These are phyloP conservation scores for Phrynocephalus guinanensis DNA, from an alignment of 2,797 vertebrate genomes.

Conservation along the genomic window DNA sequence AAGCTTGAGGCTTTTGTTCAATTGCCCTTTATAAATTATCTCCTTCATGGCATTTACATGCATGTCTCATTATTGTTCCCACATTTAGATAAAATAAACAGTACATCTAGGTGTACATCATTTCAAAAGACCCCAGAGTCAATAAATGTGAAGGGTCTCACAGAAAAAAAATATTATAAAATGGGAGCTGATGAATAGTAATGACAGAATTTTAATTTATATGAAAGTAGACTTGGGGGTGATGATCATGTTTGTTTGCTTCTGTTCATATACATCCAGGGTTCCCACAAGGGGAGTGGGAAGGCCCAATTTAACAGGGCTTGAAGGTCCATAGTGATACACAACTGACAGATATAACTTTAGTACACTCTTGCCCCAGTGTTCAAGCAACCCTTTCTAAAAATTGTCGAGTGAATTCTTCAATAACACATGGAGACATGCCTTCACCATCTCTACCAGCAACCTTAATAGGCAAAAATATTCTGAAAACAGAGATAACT, in stretches of 20 bases:
- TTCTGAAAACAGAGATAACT: neutral
- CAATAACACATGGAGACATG: no score
- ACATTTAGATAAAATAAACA: constrained; percentile 21
- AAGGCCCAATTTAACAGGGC: no score
- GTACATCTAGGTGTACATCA: constrained; percentile 12
- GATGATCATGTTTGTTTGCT: no score
- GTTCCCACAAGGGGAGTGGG: no score
- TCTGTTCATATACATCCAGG: no score
- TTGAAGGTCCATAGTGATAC: no score
- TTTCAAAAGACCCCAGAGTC: neutral
- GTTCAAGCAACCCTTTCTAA: no score
- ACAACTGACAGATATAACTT: no score
- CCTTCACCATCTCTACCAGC: neutral
- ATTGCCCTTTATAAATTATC: constrained; percentile 8
- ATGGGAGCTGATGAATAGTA: constrained; percentile 24
- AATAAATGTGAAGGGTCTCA: neutral
- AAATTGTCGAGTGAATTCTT: no score
- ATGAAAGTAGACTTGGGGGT: no score
- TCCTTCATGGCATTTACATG: constrained; percentile 23
- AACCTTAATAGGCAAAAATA: neutral
- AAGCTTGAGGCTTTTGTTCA: constrained; percentile 18
- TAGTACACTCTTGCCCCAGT: no score
- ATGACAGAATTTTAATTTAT: no score
- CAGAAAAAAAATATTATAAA: constrained; percentile 29
- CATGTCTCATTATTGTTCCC: neutral